Evolutionary conservation across 2,888 invertebrate genomes (phyloP), one percentile per base, ranked within the genome.

Genomic region (Orchesellides sinensis): DNA sequence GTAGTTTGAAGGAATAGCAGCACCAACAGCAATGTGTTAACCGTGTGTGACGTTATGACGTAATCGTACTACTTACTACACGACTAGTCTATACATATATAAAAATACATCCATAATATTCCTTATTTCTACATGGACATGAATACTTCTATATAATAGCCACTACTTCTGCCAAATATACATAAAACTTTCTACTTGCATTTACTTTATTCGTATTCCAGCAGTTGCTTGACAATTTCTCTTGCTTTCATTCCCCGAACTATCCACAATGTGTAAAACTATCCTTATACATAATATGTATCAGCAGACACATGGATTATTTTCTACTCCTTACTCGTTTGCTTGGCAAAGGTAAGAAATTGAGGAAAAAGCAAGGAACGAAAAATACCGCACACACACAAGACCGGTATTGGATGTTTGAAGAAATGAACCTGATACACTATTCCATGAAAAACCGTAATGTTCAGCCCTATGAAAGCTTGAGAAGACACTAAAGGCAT

Each of bases 61-160:
- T 80, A 75, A 66, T 66, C 52, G 32, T 65, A 65, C 52, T 52
- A 63, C 63, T 65, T 40, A 65, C 65, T 65, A 65, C 45, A 65
- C n/a, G 10, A 45, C 65, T 63, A 35, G n/a, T n/a, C n/a, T n/a
- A n/a, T n/a, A 12, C 12, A 12, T 35, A 35, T 6, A 35, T 35
- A 35, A n/a, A n/a, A n/a, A n/a, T n/a, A n/a, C n/a, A n/a, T n/a
- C n/a, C n/a, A n/a, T n/a, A n/a, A n/a, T n/a, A n/a, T n/a, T n/a
- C n/a, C n/a, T n/a, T n/a, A n/a, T n/a, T n/a, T n/a, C n/a, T n/a
- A n/a, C n/a, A n/a, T n/a, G n/a, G n/a, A n/a, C n/a, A n/a, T n/a
- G n/a, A n/a, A n/a, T n/a, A n/a, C n/a, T n/a, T n/a, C n/a, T n/a
- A n/a, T n/a, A n/a, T n/a, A n/a, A n/a, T n/a, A n/a, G n/a, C n/a